Conservation (phyloP, 1,140 invertebrate genomes). For the Lucilia cuprina region DNA sequence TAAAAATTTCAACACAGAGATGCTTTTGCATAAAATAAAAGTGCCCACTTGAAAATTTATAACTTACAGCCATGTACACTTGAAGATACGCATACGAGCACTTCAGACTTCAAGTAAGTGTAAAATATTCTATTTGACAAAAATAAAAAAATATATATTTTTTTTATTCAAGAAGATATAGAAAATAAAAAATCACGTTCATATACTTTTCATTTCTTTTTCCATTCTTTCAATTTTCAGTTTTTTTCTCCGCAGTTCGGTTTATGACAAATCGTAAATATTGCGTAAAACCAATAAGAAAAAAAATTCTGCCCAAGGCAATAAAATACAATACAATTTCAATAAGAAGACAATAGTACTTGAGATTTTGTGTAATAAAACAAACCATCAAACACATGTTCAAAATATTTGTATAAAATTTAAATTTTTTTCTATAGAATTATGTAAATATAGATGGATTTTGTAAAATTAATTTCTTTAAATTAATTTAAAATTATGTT, state of each 20-base stretch:
- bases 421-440: no score
- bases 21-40: no score
- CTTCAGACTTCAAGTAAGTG: conserved; percentile 30
- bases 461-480: no score
- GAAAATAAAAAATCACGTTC: conserved; percentile 22
- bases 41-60: conserved; percentile 19
- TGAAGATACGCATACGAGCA: neutral
- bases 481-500: no score
- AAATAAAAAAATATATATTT: neutral
- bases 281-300: neutral
- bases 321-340: conserved; percentile 23
- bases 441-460: no score
- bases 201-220: neutral
- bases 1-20: conserved; percentile 20
- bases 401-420: neutral
- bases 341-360: conserved; percentile 19
- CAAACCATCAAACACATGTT: conserved; percentile 26
- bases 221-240: no score
- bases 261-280: conserved; percentile 25
- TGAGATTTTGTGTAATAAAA: conserved; percentile 19
- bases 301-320: neutral
- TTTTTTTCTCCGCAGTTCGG: no score
- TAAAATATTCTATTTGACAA: conserved; percentile 31
- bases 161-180: neutral
- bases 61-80: conserved; percentile 7